Base-by-base conservation (phyloP, 2,888 invertebrate species). In the Argyra leucocephala region DNA sequence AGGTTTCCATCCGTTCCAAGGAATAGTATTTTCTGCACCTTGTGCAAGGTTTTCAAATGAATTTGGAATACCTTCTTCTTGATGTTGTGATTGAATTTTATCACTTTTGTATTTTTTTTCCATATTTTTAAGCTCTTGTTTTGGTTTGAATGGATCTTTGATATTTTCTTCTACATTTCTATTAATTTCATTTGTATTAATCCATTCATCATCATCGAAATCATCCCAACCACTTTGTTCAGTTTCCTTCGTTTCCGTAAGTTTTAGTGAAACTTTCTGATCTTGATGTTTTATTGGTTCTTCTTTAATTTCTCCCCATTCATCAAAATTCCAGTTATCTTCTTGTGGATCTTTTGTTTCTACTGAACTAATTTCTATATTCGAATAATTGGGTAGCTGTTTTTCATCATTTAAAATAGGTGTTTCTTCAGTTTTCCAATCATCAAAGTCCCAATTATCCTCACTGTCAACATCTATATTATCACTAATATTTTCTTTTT, bases 1-100 rank as follows among this genome's bases (percentile, higher is more conserved):
- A 76, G 83, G 85, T 0, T 88, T 86, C 90, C 91, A 91, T 6
- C 82, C 80, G 57, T 83, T 75, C 78, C 84, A 83, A 31, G 75
- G 70, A 24, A 67, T 65, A 61, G 59, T 61, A 12, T 15, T 73
- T 73, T 26, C 69, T 71, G 21, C 74, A 73, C 64, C 57, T 64
- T 9, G 60, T 7, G 12, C 15, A 48, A 18, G 12, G 9, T 9
- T 48, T 48, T 48, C n/a, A n/a, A 48, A 48, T 4, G 31, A 31
- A 1, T 6, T 12, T 31, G 31, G 1, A 6, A 7, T 7, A 31
- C 12, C 12, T 6, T 3, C 10, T 31, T 6, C 10, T 6, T 31
- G 31, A 6, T 12, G 7, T 31, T 31, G 3, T 6, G 2, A 6
- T 4, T 31, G 10, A 31, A 6, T 10, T 12, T 7, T 1, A 10